Base-by-base conservation (phyloP, 2,888 invertebrate species). In the Drosophila prostipennis region DNA sequence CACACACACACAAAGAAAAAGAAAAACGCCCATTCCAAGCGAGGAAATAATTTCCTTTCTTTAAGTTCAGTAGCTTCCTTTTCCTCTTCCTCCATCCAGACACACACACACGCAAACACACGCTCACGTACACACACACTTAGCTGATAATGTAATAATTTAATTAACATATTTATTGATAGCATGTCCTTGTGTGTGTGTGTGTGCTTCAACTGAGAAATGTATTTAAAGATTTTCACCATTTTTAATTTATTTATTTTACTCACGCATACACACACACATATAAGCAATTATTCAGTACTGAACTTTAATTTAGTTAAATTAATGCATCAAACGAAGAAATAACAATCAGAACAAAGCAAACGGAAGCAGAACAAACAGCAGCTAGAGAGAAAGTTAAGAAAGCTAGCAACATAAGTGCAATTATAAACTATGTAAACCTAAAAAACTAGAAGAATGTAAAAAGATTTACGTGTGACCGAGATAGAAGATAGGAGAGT, bases 1-100 rank as follows among this genome's bases (percentile, higher is more conserved):
- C 37, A 56, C 42, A 64, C 40, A 53, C 26, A 42, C 23, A 43
- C 13, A 43, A 7, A 43, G 6, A 8, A 40, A 54, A 32, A 55
- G 14, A 40, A 64, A 32, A 46, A 46, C 14, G 72, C 64, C 77
- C 81, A 81, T 81, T 87, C 81, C 81, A 83, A 72, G 71, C 32
- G 68, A 52, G 39, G 39, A 63, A 60, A 51, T 36, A 37, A 45
- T 8, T 32, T 42, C 26, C 39, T 16, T 37, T 11, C 48, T 32
- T 13, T 34, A 8, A 34, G 13, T 52, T 43, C 34, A 43, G 56
- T 51, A 72, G 52, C 64, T 72, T 57, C 48, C 58, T 32, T 57
- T 64, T 74, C 40, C 37, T 40, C 59, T 51, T 43, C 57, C 48
- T 14, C 37, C 42, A 37, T 45, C 39, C 37, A 58, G 23, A 43